Percentiles rank a stretch among this genome's conserved stretches.
Conservation (phyloP, 2,797 vertebrate species). For the Lepidocolaptes lacrymiger region DNA sequence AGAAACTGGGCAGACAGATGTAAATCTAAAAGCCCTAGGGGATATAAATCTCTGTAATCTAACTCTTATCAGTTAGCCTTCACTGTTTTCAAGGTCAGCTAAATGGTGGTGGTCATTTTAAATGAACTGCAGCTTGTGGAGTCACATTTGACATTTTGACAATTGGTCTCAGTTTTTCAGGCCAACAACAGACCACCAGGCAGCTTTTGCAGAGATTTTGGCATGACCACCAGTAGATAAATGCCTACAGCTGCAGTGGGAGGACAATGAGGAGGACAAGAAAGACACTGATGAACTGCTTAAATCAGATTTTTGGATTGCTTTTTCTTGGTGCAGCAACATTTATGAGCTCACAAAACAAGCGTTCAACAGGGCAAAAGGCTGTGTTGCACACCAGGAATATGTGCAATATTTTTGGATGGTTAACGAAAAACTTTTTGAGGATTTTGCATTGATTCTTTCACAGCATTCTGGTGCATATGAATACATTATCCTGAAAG, state of each 20-base stretch:
- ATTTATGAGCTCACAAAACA: not conserved
- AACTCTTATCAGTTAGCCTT: not conserved
- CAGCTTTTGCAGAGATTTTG: not conserved
- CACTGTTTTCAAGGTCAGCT: not conserved
- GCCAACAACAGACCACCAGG: not conserved
- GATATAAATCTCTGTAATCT: not conserved
- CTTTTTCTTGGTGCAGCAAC: not conserved
- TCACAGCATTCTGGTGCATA: not conserved
- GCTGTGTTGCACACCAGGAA: not conserved
- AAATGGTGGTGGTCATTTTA: not conserved
- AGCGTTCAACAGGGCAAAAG: not conserved
- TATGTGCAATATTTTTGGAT: not conserved
- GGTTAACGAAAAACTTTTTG: not conserved
- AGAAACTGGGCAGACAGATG: not conserved
- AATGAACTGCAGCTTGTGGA: not conserved
- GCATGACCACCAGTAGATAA: not conserved
- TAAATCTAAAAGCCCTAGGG: not conserved
- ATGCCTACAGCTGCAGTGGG: not conserved
- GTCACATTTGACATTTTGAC: not conserved
- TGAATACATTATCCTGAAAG: not conserved
- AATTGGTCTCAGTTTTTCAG: not conserved
- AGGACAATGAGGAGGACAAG: not conserved
- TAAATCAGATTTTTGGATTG: not conserved
- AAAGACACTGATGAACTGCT: not conserved
- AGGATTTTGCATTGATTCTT: not conserved